Evolutionary conservation across 1,140 invertebrate species (phyloP), one percentile per base, ranked within the genome.

Genomic region (Orchestia grillus): DNA sequence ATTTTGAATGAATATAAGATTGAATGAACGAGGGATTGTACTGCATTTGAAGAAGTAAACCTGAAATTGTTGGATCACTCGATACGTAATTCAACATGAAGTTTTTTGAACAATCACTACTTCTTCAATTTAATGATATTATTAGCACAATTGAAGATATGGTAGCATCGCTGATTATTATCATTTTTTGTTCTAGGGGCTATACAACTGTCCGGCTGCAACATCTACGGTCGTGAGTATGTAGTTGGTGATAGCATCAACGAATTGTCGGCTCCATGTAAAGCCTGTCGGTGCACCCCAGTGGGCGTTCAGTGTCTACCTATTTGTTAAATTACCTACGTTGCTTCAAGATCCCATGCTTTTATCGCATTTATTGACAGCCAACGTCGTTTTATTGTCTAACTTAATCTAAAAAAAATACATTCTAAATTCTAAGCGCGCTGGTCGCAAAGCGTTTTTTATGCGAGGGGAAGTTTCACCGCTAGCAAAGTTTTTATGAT

Each of bases 201-300:
- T 0, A 96, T 99, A 43, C 99, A 99, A 97, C 97, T 99, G 96
- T 98, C 98, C 23, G 99, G 99, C 0, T 99, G 99, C 97, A 99
- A 99, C 97, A 99, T 99, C 97, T 99, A 99, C 97, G 99, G 99
- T 3, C 98, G 98, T 96, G 99, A 99, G 98, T 99, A 99, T 97
- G 98, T 98, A 11, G 98, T 99, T 1, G 98, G 98, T 8, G 98
- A 98, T 97, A 98, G 99, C 97, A 99, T 99, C 96, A 98, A 98
- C 0, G 98, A 99, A 97, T 97, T 99, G 96, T 99, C 98, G 15
- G 98, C 98, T 95, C 98, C 98, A 8, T 99, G 99, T 97, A 98
- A 98, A 96, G 98, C 98, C 97, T 99, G 99, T 97, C 98, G 98
- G 97, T 99, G 99, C 97, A 99, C 99, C 42, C 98, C 99, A 97